Evolutionary conservation across 2,888 invertebrate genomes (phyloP).

Genomic region (Crioceris asparagi): DNA sequence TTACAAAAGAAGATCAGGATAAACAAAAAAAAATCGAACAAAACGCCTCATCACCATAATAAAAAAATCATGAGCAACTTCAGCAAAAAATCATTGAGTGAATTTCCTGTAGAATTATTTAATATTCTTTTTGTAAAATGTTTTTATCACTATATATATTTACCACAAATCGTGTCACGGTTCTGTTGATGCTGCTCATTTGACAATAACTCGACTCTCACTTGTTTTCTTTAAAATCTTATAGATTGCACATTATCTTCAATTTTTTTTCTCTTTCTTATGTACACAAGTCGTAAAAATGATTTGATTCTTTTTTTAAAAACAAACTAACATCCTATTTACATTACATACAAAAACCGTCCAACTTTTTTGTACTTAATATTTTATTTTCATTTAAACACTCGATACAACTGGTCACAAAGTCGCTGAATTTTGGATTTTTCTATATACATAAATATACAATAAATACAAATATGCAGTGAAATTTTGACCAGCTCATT

Average conservation of each 20-base stretch:
- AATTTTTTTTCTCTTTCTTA: conserved; percentile 25
- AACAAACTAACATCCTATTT: conserved; percentile 36
- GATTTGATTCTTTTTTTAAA: conserved; percentile 20
- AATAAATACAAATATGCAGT: conserved; percentile 26
- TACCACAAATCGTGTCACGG: too few relatives aligned
- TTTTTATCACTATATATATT: too few relatives aligned
- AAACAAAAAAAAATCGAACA: too few relatives aligned
- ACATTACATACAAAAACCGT: conserved; percentile 37
- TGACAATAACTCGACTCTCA: too few relatives aligned
- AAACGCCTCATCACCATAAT: too few relatives aligned
- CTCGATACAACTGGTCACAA: conserved; percentile 28
- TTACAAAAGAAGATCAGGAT: conserved; percentile 6
- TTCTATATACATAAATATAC: conserved; percentile 23
- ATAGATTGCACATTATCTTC: conserved; percentile 31
- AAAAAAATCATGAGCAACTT: too few relatives aligned
- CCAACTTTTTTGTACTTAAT: conserved; percentile 36
- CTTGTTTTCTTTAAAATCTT: too few relatives aligned
- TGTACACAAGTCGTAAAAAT: conserved; percentile 29
- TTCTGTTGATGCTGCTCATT: too few relatives aligned
- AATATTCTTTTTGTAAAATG: conserved; percentile 1
- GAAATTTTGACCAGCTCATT: conserved; percentile 24
- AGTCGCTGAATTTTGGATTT: conserved; percentile 20
- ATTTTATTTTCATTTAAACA: too few relatives aligned
- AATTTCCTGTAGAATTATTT: too few relatives aligned
- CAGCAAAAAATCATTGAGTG: too few relatives aligned